These are phyloP conservation scores for Magallana nippona DNA, from an alignment of 2,888 invertebrate genomes.

Conservation along the genomic window DNA sequence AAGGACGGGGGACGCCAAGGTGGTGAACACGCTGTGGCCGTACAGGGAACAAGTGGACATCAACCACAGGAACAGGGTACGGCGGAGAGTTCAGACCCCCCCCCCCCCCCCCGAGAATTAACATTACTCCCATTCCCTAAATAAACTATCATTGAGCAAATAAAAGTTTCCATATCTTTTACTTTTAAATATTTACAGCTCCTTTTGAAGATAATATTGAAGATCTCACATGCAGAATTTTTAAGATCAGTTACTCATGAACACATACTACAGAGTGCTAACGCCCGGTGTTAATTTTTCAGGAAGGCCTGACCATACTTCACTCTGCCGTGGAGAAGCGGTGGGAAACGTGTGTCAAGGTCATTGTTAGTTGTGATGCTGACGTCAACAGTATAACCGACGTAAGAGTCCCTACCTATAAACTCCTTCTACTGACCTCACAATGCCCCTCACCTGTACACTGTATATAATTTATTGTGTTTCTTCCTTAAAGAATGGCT, in stretches of 20 bases:
- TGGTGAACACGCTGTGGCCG: constrained; percentile 68
- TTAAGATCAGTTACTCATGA: no score
- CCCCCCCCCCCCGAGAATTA: not conserved
- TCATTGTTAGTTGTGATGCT: constrained; percentile 65
- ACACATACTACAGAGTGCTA: no score
- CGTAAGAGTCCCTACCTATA: constrained; percentile 49
- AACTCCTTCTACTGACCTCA: not conserved
- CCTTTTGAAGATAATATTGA: no score
- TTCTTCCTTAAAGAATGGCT: constrained; percentile 57
- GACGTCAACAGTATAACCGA: constrained; percentile 60
- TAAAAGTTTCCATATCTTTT: no score
- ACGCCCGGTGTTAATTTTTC: constrained; percentile 15
- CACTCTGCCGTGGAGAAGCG: constrained; percentile 66
- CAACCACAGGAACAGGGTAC: constrained; percentile 66
- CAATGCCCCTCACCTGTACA: not conserved
- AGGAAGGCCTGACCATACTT: constrained; percentile 65
- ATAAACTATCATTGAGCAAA: no score
- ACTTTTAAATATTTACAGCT: no score
- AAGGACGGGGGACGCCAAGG: constrained; percentile 63
- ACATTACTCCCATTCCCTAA: no score
- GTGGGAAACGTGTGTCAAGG: constrained; percentile 69
- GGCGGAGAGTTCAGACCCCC: constrained; percentile 32
- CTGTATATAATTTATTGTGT: not conserved
- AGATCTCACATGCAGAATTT: no score
- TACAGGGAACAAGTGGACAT: constrained; percentile 61